phyloP scores from a whole-genome alignment of 2,888 invertebrate species.

The Bhutanitis thaidina region DNA sequence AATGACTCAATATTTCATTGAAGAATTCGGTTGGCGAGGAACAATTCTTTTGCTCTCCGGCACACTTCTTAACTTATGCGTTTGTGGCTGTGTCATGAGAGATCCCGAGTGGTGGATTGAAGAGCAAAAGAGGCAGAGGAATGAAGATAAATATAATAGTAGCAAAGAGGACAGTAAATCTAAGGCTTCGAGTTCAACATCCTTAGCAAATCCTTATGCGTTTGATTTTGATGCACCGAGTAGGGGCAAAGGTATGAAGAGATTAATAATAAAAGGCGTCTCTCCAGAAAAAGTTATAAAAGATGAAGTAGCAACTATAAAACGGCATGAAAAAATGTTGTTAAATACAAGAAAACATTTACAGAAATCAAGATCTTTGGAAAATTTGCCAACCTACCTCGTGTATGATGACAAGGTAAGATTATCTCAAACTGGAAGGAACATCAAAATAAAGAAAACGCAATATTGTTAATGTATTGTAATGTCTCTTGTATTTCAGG shows the following conservation, averaged over 20 bases:
- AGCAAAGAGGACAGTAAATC: slow-evolving; percentile 48
- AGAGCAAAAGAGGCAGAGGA: slow-evolving; percentile 79
- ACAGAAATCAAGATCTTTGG: slow-evolving; percentile 79
- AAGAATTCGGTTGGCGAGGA: slow-evolving; percentile 92
- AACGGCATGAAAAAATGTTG: slow-evolving; percentile 44
- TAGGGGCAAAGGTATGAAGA: slow-evolving; percentile 56
- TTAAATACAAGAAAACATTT: slow-evolving; percentile 38
- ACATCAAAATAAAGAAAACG: too few relatives aligned
- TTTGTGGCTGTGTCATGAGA: slow-evolving; percentile 92
- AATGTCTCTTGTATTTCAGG: slow-evolving; percentile 60
- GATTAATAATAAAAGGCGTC: slow-evolving; percentile 49
- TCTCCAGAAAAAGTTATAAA: slow-evolving; percentile 53
- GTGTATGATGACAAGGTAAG: slow-evolving; percentile 83
- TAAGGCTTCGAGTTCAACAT: slow-evolving; percentile 71
- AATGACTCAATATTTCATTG: slow-evolving; percentile 88
- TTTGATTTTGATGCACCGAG: slow-evolving; percentile 54
- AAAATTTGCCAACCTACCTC: slow-evolving; percentile 87
- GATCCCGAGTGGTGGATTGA: slow-evolving; percentile 91
- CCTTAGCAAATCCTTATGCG: slow-evolving; percentile 69
- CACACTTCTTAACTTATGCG: slow-evolving; percentile 90
- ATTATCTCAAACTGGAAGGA: background rate
- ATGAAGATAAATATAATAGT: slow-evolving; percentile 23
- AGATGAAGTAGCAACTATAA: slow-evolving; percentile 54
- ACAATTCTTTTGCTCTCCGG: slow-evolving; percentile 90
- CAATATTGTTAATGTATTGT: too few relatives aligned